Percentiles rank a stretch among this genome's conserved stretches.
phyloP scores from a whole-genome alignment of 2,113 vertebrate genomes.

The Ctenomys sociabilis region DNA sequence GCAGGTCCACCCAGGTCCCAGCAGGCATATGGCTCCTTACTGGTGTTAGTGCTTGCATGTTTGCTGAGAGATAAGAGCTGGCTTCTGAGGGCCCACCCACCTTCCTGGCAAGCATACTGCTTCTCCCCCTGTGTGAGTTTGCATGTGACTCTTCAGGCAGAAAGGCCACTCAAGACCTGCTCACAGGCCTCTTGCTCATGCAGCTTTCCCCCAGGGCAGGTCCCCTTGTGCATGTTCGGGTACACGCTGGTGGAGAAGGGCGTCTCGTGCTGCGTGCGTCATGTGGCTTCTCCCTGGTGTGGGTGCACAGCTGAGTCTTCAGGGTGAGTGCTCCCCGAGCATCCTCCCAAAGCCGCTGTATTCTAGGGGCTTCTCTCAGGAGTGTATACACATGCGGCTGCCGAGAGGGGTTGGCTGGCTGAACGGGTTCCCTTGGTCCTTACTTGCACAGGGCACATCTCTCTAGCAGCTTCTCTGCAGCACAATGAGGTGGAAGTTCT shows the following conservation, averaged over 20 bases:
- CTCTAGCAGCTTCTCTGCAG: constrained; percentile 62
- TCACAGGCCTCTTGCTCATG: constrained; percentile 70
- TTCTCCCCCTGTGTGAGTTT: constrained; percentile 91
- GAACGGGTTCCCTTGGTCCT: constrained; percentile 72
- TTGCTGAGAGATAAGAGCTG: constrained; percentile 85
- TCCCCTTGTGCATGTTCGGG: constrained; percentile 69
- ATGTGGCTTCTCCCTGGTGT: constrained; percentile 76
- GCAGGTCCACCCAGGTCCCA: constrained; percentile 74
- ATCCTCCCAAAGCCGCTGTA: constrained; percentile 73
- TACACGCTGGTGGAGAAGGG: constrained; percentile 76
- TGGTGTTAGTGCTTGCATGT: constrained; percentile 84
- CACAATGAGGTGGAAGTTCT: neutral
- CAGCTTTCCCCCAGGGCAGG: constrained; percentile 73
- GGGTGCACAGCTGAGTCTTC: constrained; percentile 75
- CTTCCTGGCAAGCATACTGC: constrained; percentile 89
- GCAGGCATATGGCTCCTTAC: constrained; percentile 77
- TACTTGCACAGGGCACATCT: constrained; percentile 73
- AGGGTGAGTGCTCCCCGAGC: constrained; percentile 73
- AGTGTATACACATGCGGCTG: constrained; percentile 74
- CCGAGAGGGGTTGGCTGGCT: constrained; percentile 66
- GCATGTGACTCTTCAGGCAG: constrained; percentile 92
- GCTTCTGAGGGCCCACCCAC: constrained; percentile 85
- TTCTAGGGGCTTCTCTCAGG: constrained; percentile 71
- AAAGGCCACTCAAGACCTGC: constrained; percentile 89
- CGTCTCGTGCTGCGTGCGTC: constrained; percentile 73